phyloP scores from a whole-genome alignment of 1,140 invertebrate species.

The Philopotamus ludificatus region DNA sequence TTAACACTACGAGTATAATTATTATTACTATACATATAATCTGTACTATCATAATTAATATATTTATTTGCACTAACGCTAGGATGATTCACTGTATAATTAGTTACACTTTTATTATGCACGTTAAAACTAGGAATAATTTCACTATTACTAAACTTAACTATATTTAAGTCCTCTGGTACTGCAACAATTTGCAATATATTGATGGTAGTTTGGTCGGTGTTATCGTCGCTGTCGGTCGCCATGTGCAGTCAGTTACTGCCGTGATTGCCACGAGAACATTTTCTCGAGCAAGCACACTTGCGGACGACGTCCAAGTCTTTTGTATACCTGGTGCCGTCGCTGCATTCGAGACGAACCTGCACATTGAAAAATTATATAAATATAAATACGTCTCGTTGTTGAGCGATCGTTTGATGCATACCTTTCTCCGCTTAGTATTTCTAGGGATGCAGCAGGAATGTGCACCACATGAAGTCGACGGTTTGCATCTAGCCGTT shows the following conservation, averaged over 20 bases:
- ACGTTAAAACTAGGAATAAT: constrained; percentile 5
- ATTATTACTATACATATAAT: constrained; percentile 1
- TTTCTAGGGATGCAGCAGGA: constrained; percentile 84
- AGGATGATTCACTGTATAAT: constrained; percentile 3
- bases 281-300: constrained; percentile 84
- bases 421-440: constrained; percentile 87
- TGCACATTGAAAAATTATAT: constrained; percentile 45
- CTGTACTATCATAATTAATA: neutral
- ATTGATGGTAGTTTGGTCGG: constrained; percentile 20
- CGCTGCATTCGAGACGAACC: constrained; percentile 86
- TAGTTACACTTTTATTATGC: constrained; percentile 21
- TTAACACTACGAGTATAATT: neutral
- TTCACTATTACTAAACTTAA: constrained; percentile 19
- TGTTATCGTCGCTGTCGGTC: constrained; percentile 26
- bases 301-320: constrained; percentile 95
- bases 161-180: constrained; percentile 22
- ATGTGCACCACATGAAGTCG: constrained; percentile 61
- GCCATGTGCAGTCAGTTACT: constrained; percentile 46
- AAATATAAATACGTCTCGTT: constrained; percentile 9
- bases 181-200: constrained; percentile 28
- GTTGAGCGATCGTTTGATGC: neutral
- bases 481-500: constrained; percentile 79
- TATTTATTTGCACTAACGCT: constrained; percentile 21
- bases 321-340: constrained; percentile 91
- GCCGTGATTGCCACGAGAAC: constrained; percentile 60